These are phyloP conservation scores for Pegoplata infirma DNA, from an alignment of 2,888 invertebrate genomes.

Conservation along the genomic window DNA sequence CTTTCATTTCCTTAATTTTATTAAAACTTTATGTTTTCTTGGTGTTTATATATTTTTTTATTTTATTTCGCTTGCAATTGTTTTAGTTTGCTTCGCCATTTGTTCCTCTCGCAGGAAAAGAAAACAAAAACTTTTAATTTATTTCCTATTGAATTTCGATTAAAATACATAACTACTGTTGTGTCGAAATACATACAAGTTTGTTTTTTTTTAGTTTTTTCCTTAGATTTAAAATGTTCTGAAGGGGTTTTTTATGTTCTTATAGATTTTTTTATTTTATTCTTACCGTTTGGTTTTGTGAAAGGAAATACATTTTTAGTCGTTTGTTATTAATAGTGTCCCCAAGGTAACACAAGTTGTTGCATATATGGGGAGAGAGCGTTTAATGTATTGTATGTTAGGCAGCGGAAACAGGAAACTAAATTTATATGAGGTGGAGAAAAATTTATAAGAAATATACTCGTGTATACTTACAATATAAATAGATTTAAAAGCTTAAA, in stretches of 20 bases:
- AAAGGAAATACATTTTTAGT: constrained; percentile 31
- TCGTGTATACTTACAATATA: no score
- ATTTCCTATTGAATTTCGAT: constrained; percentile 25
- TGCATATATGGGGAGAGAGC: neutral
- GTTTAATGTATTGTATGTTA: neutral
- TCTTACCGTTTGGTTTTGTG: constrained; percentile 9
- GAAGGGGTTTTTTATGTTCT: neutral
- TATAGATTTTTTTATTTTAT: no score
- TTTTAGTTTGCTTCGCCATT: neutral
- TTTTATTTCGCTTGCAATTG: no score
- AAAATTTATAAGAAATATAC: no score
- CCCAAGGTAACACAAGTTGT: constrained; percentile 37
- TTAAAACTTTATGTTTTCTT: no score
- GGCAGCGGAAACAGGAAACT: neutral
- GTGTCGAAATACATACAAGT: no score
- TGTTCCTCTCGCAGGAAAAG: no score
- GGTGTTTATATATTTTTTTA: no score
- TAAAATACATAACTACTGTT: constrained; percentile 1
- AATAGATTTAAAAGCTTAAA: no score
- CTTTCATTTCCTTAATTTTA: no score
- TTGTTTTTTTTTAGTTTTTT: neutral
- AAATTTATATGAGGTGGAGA: no score
- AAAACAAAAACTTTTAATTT: neutral
- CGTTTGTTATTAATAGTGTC: constrained; percentile 40
- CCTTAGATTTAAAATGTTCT: neutral